Percentiles rank a stretch among this genome's conserved stretches.
phyloP scores from a whole-genome alignment of 2,113 vertebrate genomes.

The Macrotus californicus region DNA sequence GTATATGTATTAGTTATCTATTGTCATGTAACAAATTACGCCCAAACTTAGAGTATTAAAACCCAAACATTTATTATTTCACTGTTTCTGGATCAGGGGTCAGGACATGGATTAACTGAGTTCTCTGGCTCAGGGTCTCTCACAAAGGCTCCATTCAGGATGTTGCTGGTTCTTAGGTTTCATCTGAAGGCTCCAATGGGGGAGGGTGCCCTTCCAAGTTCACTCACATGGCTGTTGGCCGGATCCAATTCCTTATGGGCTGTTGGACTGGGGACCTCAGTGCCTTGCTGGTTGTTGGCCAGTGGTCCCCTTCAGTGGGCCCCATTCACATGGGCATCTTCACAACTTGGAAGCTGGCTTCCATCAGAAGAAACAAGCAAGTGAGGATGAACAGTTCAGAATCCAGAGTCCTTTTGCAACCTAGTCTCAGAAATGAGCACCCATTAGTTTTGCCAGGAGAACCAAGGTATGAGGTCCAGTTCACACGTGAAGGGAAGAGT shows the following conservation, averaged over 20 bases:
- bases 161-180: not conserved
- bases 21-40: not conserved
- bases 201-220: not conserved
- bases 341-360: not conserved
- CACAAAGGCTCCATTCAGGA: not conserved
- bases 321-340: not conserved
- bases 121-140: not conserved
- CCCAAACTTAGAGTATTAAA: not conserved
- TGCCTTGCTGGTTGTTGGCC: not conserved
- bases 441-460: not conserved
- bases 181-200: not conserved
- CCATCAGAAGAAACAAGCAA: not conserved
- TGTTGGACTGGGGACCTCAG: not conserved
- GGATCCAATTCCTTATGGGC: not conserved
- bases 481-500: not conserved
- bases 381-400: not conserved
- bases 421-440: not conserved
- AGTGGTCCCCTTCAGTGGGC: not conserved
- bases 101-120: not conserved
- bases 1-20: not conserved
- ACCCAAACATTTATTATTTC: not conserved
- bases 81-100: not conserved
- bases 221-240: too few relatives aligned
- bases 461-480: not conserved
- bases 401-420: not conserved